phyloP scores from a whole-genome alignment of 2,888 invertebrate genomes.

The Dynastes tityus region DNA sequence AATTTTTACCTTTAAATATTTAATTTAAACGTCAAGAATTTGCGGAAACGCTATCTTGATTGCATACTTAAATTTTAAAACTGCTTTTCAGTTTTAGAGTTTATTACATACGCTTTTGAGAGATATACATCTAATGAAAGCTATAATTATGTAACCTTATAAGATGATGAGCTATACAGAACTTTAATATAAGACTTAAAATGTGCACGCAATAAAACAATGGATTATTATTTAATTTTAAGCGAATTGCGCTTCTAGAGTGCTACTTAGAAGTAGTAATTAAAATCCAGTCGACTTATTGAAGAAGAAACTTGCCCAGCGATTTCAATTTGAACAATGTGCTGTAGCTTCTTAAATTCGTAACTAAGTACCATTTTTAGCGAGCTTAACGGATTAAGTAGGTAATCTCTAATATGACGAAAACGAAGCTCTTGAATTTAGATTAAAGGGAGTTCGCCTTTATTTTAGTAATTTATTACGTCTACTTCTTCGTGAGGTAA shows the following conservation, averaged over 20 bases:
- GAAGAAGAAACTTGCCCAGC: neutral
- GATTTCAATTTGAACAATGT: neutral
- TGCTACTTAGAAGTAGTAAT: conserved; percentile 4
- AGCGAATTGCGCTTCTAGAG: neutral
- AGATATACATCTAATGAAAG: no score
- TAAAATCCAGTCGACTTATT: conserved; percentile 12
- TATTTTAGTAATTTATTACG: conserved; percentile 5
- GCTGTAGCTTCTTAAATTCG: conserved; percentile 4
- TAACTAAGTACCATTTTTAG: neutral
- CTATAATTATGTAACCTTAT: no score
- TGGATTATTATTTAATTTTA: conserved; percentile 1
- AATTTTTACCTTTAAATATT: no score
- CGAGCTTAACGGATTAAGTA: neutral
- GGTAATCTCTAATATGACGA: neutral
- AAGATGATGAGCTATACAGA: neutral
- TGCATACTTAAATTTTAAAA: no score
- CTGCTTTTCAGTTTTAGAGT: no score
- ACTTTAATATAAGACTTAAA: neutral
- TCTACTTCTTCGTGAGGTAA: neutral
- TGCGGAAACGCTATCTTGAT: no score
- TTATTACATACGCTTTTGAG: no score
- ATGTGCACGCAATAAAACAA: neutral
- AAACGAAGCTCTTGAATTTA: neutral
- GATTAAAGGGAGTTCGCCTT: neutral
- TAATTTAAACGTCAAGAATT: no score